These are phyloP conservation scores for Pangasius djambal DNA, from an alignment of 2,797 vertebrate species.

Conservation along the genomic window DNA sequence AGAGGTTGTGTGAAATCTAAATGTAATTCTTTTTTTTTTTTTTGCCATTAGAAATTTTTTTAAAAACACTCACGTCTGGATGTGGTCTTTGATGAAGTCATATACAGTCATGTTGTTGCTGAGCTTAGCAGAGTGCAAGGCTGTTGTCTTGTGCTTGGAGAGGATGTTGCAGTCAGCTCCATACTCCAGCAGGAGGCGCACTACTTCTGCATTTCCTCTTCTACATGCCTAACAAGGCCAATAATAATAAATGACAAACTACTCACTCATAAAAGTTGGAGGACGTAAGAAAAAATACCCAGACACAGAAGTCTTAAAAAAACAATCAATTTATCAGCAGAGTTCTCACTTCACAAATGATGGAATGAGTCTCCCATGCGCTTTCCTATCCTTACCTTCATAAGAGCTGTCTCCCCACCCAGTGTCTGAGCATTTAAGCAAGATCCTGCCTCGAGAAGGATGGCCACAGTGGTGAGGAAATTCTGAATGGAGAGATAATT, in stretches of 20 bases:
- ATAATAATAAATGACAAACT: background rate
- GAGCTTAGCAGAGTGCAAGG: slow-evolving; percentile 90
- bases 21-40: background rate
- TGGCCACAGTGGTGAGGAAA: slow-evolving; percentile 91
- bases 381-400: slow-evolving; percentile 85
- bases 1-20: background rate
- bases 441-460: slow-evolving; percentile 94
- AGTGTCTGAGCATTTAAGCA: slow-evolving; percentile 88
- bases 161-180: slow-evolving; percentile 94
- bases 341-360: background rate
- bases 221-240: slow-evolving; percentile 85
- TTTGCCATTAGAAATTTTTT: background rate
- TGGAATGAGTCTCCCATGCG: background rate
- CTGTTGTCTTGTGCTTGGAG: slow-evolving; percentile 91
- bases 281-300: background rate
- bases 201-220: slow-evolving; percentile 91
- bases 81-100: slow-evolving; percentile 89
- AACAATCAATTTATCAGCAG: background rate
- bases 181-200: slow-evolving; percentile 91
- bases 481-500: slow-evolving; percentile 75
- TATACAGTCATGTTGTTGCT: slow-evolving; percentile 87
- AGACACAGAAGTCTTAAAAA: background rate
- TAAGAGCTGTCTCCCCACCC: slow-evolving; percentile 92
- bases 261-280: background rate
- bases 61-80: slow-evolving; percentile 82